These are phyloP conservation scores for Cladopsammia gracilis DNA, from an alignment of 64 coral and sea anemone genomes.

Conservation along the genomic window DNA sequence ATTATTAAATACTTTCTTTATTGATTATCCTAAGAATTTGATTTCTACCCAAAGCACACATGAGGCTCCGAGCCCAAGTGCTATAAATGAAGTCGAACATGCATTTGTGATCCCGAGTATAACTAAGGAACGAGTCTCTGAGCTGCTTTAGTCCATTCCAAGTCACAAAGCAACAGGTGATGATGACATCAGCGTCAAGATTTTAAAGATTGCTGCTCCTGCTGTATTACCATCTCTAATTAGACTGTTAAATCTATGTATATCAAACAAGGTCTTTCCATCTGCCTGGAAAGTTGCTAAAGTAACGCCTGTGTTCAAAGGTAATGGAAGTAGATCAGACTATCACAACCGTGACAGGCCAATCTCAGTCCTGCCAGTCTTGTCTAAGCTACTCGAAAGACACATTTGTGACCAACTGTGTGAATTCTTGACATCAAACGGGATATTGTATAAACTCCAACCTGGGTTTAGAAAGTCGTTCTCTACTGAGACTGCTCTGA, in stretches of 20 bases:
- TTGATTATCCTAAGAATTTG: conserved; percentile 25
- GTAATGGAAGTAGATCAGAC: conserved; percentile 10
- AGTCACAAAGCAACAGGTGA: conserved; percentile 34
- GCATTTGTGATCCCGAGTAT: conserved; percentile 45
- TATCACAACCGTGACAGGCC: not conserved
- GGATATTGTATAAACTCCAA: conserved; percentile 36
- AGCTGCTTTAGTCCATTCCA: conserved; percentile 44
- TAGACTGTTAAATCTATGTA: conserved; percentile 34
- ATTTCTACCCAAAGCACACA: conserved; percentile 33
- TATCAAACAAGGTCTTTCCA: conserved; percentile 25
- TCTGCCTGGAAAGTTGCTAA: conserved; percentile 19
- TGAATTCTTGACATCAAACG: not conserved
- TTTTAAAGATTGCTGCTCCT: not conserved
- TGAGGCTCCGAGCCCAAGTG: conserved; percentile 16
- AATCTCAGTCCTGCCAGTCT: not conserved
- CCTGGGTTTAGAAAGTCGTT: conserved; percentile 43
- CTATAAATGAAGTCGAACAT: conserved; percentile 34
- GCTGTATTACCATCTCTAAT: conserved; percentile 4
- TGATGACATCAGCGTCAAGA: conserved; percentile 46
- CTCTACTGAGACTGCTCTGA: conserved; percentile 29
- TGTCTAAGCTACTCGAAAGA: not conserved
- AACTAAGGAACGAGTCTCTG: conserved; percentile 37
- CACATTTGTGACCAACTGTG: not conserved
- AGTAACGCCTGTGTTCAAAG: conserved; percentile 15
- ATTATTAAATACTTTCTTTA: conserved; percentile 36